These are phyloP conservation scores for Todiramphus chloris DNA, from an alignment of 2,113 vertebrate genomes.

Conservation along the genomic window DNA sequence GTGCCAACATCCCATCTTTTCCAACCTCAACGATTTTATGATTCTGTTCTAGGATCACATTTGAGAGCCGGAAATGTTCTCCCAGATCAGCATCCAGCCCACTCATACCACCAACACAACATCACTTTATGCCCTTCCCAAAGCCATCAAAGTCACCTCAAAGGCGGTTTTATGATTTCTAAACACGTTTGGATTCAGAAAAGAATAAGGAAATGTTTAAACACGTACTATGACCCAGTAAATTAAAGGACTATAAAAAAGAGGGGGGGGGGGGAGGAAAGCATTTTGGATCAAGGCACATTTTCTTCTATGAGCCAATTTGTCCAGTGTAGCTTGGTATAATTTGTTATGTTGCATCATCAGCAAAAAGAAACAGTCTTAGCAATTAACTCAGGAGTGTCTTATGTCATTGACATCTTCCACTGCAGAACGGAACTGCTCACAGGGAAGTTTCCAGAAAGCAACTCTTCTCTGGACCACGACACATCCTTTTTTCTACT, in stretches of 20 bases:
- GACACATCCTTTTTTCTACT: background rate
- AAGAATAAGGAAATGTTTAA: background rate
- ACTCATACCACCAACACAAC: background rate
- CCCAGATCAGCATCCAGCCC: background rate
- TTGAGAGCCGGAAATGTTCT: background rate
- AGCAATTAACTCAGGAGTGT: background rate
- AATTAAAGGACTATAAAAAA: background rate
- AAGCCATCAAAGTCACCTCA: background rate
- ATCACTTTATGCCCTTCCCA: background rate
- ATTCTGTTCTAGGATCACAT: background rate
- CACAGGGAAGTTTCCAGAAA: background rate
- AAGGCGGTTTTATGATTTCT: background rate
- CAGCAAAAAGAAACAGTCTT: background rate
- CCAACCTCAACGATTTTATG: background rate
- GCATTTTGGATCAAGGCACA: background rate
- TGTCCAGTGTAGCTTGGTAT: background rate
- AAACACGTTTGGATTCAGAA: background rate
- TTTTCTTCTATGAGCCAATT: background rate
- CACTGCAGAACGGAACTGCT: background rate
- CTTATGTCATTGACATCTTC: background rate
- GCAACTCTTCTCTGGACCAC: background rate
- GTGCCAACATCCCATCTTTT: background rate
- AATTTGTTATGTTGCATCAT: background rate
- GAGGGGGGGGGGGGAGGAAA: accelerated
- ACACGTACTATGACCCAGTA: background rate